Evolutionary conservation across 2,797 vertebrate species (phyloP).

Genomic region (Hippocampus kuda): DNA sequence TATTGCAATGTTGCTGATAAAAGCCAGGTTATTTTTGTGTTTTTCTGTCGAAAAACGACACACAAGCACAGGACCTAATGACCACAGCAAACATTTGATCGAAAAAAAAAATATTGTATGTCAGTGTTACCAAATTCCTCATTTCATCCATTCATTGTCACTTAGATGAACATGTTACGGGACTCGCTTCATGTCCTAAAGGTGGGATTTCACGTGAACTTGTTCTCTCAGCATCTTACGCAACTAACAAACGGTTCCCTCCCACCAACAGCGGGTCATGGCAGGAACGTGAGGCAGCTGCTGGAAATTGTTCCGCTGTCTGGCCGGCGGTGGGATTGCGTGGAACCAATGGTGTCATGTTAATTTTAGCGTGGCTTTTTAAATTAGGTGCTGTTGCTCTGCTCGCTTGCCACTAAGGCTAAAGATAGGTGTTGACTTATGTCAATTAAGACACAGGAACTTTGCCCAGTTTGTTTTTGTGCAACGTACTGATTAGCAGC

Average conservation of each 20-base stretch:
- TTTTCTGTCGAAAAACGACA: not conserved
- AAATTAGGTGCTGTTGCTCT: slow-evolving; percentile 11
- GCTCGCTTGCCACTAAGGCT: slow-evolving; percentile 13
- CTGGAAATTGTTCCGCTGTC: not conserved
- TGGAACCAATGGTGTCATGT: not conserved
- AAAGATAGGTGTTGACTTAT: slow-evolving; percentile 9
- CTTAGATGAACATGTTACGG: not conserved
- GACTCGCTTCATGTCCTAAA: not conserved
- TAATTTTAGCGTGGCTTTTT: slow-evolving; percentile 19
- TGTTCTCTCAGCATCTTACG: not conserved
- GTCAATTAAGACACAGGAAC: slow-evolving; percentile 2
- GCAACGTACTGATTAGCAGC: not conserved
- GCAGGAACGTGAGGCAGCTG: slow-evolving; percentile 2
- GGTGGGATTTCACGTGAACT: not conserved
- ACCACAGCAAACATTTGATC: not conserved
- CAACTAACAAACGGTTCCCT: not conserved
- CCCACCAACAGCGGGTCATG: not conserved
- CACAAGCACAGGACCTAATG: not conserved
- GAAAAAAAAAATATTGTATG: too few relatives aligned
- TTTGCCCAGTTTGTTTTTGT: not conserved
- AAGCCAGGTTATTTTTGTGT: not conserved
- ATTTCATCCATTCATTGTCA: not conserved
- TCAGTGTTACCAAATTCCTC: not conserved
- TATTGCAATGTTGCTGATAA: not conserved
- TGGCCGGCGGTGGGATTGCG: not conserved